Base-by-base conservation (phyloP, 2,888 invertebrate species). In the Ectobius pallidus region DNA sequence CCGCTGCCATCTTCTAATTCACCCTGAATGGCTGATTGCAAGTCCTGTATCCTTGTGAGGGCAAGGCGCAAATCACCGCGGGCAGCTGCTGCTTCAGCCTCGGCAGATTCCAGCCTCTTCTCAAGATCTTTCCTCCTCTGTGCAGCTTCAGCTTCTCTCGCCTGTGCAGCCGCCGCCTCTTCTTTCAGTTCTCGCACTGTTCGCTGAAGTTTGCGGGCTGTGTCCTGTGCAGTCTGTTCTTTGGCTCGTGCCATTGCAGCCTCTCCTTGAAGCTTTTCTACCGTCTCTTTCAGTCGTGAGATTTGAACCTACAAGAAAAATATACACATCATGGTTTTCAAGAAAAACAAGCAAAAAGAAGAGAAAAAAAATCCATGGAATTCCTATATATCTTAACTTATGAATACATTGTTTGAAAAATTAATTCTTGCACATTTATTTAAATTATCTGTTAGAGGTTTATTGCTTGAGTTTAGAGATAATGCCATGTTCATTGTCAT, bases 21-120 rank as follows among this genome's bases (percentile, higher is more conserved):
- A 0, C 93, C 96, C 77, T 96, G 95, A 82, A 97, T 93, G 75
- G 96, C 97, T 79, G 94, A 92, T 81, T 97, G 97, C 76, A 98
- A 85, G 80, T 96, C 96, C 62, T 95, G 91, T 78, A 97, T 96
- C 74, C 97, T 87, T 76, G 96, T 90, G 73, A 96, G 87, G 3
- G 97, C 97, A 70, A 97, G 85, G 69, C 95, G 88, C 58, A 97
- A 88, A 84, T 97, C 97, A 82, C 91, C 89, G 80, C 90, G 84
- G 55, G 94, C 88, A 76, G 91, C 87, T 77, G 91, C 83, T 69
- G 89, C 87, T 83, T 94, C 91, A 42, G 91, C 86, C 79, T 92
- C 89, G 68, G 92, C 87, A 30, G 89, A 86, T 73, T 91, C 90
- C 68, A 92, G 86, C 55, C 89, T 87, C 78, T 92, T 90, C 78